Evolutionary conservation across 2,888 invertebrate genomes (phyloP).

Genomic region (Sycophila texana): DNA sequence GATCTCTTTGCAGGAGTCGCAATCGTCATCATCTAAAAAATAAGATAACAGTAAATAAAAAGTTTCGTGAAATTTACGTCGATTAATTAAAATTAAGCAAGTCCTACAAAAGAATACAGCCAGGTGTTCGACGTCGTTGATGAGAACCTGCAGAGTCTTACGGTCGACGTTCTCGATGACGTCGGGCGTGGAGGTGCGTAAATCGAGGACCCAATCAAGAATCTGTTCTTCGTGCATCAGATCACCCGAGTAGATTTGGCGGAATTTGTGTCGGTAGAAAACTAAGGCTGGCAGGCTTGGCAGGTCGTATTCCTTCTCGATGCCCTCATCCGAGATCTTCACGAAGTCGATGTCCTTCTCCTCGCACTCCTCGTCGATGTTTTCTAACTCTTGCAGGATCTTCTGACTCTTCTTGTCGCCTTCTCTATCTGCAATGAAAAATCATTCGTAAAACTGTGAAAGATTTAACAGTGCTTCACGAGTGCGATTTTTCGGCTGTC

Average conservation of each 20-base stretch:
- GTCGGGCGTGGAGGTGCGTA: slow-evolving; percentile 90
- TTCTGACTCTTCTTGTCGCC: slow-evolving; percentile 93
- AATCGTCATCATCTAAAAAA: slow-evolving; percentile 86
- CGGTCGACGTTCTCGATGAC: slow-evolving; percentile 94
- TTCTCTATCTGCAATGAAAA: slow-evolving; percentile 83
- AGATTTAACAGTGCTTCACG: too few relatives aligned
- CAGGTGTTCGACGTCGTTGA: slow-evolving; percentile 92
- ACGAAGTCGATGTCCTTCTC: slow-evolving; percentile 94
- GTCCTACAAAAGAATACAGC: slow-evolving; percentile 93
- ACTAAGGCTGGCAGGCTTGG: slow-evolving; percentile 88
- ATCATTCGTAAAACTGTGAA: background rate
- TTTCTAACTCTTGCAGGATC: slow-evolving; percentile 91
- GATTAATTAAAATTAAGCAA: background rate
- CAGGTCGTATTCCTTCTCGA: slow-evolving; percentile 92
- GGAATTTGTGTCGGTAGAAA: slow-evolving; percentile 91
- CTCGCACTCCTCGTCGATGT: slow-evolving; percentile 95
- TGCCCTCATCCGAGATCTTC: slow-evolving; percentile 92
- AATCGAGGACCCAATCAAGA: slow-evolving; percentile 91
- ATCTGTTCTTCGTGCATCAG: slow-evolving; percentile 94
- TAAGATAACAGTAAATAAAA: background rate
- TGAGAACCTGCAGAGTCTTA: slow-evolving; percentile 91
- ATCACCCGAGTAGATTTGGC: slow-evolving; percentile 92
- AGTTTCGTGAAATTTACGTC: background rate
- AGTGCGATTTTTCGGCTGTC: too few relatives aligned
- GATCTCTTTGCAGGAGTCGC: slow-evolving; percentile 89